phyloP scores from a whole-genome alignment of 2,113 vertebrate genomes.

The Bothrops jararaca region DNA sequence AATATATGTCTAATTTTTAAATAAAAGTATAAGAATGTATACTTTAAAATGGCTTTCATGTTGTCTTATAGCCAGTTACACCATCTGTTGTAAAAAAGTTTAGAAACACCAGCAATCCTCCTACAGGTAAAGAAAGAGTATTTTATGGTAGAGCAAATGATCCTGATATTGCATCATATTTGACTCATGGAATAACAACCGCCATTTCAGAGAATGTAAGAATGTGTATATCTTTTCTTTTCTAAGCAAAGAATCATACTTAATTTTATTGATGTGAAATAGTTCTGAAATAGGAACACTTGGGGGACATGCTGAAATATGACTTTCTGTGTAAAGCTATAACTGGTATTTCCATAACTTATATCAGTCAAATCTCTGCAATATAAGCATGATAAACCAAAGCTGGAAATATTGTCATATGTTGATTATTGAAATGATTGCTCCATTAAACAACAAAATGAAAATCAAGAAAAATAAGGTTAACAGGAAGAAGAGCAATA shows the following conservation, averaged over 20 bases:
- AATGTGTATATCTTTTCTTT: conserved; percentile 9
- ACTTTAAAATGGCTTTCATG: conserved; percentile 21
- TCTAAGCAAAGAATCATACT: not conserved
- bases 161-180: conserved; percentile 70
- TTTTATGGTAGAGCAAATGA: conserved; percentile 81
- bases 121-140: conserved; percentile 69
- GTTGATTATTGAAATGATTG: not conserved
- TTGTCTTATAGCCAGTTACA: conserved; percentile 71
- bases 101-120: conserved; percentile 69
- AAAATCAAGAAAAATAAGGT: not conserved
- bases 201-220: conserved; percentile 67
- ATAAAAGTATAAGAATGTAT: not conserved
- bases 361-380: not conserved
- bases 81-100: conserved; percentile 75
- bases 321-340: not conserved
- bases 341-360: not conserved
- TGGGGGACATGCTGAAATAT: not conserved
- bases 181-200: conserved; percentile 76
- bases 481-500: not conserved
- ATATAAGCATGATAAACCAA: not conserved
- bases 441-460: not conserved
- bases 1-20: not conserved
- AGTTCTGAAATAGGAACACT: not conserved
- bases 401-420: not conserved
- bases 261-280: not conserved